Evolutionary conservation across 2,888 invertebrate genomes (phyloP).

Genomic region (Hololepta plana): DNA sequence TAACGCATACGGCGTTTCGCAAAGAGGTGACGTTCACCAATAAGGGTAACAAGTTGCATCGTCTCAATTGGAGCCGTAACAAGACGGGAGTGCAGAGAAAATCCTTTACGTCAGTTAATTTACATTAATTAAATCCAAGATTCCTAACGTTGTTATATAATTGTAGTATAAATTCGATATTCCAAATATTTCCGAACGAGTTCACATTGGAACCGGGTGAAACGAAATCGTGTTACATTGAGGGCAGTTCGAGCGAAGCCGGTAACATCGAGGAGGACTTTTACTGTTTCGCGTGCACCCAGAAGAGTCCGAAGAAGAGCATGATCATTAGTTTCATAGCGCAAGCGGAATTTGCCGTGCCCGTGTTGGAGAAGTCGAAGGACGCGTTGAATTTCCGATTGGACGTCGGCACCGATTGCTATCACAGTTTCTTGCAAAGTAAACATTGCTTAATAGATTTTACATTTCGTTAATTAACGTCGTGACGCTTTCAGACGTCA

Average conservation of each 20-base stretch:
- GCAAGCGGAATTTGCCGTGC: constrained; percentile 37
- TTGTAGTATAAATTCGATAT: too few species aligned
- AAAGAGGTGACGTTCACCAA: constrained; percentile 33
- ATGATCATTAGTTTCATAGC: constrained; percentile 32
- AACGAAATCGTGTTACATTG: constrained; percentile 26
- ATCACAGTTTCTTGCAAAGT: too few species aligned
- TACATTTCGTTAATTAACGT: too few species aligned
- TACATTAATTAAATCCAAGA: too few species aligned
- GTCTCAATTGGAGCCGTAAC: constrained; percentile 31
- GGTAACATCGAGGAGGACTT: constrained; percentile 33
- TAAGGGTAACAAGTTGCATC: constrained; percentile 32
- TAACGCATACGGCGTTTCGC: constrained; percentile 34
- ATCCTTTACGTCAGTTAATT: too few species aligned
- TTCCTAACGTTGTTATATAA: too few species aligned
- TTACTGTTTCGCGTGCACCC: constrained; percentile 36
- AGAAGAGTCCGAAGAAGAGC: constrained; percentile 34
- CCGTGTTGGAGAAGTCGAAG: constrained; percentile 33
- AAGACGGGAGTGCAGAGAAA: too few species aligned
- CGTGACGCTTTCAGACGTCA: too few species aligned
- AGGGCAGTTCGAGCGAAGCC: constrained; percentile 26
- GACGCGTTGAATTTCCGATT: constrained; percentile 30
- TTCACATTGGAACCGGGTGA: constrained; percentile 31
- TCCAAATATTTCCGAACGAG: constrained; percentile 28
- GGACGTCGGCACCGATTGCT: constrained; percentile 26
- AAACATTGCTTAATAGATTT: too few species aligned